Evolutionary conservation across 2,888 invertebrate genomes (phyloP).

Genomic region (Ichneumoninae sp.): DNA sequence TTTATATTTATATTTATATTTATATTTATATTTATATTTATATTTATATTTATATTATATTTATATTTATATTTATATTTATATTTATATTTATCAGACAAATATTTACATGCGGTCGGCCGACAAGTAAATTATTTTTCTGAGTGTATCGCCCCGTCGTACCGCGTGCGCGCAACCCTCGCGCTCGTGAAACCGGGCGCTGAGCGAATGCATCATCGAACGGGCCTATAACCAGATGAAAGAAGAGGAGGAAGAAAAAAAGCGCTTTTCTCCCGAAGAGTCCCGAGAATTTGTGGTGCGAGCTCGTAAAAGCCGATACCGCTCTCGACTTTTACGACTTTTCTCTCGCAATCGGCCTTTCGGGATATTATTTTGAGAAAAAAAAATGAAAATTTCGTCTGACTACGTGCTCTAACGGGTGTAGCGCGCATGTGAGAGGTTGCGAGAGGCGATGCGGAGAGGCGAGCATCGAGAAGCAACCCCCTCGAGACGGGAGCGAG

Average conservation of each 20-base stretch:
- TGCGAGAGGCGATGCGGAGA: conserved; percentile 6
- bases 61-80: too few relatives aligned
- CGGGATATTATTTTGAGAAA: conserved; percentile 79
- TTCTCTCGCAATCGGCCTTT: conserved; percentile 76
- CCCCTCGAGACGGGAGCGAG: conserved; percentile 57
- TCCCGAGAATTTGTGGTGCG: conserved; percentile 63
- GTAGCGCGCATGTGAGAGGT: neutral
- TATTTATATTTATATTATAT: too few relatives aligned
- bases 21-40: too few relatives aligned
- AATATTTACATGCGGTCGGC: too few relatives aligned
- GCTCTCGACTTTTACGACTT: conserved; percentile 77
- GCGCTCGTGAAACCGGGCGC: neutral
- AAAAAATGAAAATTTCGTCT: conserved; percentile 78
- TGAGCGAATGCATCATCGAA: conserved; percentile 30
- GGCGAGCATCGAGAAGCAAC: conserved; percentile 27
- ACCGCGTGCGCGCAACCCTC: neutral
- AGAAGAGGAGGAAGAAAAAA: conserved; percentile 2
- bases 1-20: too few relatives aligned
- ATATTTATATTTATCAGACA: too few relatives aligned
- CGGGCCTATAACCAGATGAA: neutral
- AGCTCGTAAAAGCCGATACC: conserved; percentile 79
- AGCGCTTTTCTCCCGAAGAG: conserved; percentile 35
- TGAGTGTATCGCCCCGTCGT: neutral
- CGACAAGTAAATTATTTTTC: too few relatives aligned
- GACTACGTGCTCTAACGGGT: neutral